Evolutionary conservation across 2,888 invertebrate species (phyloP), one percentile per base, ranked within the genome.

Genomic region (Caenorhabditis sp.): DNA sequence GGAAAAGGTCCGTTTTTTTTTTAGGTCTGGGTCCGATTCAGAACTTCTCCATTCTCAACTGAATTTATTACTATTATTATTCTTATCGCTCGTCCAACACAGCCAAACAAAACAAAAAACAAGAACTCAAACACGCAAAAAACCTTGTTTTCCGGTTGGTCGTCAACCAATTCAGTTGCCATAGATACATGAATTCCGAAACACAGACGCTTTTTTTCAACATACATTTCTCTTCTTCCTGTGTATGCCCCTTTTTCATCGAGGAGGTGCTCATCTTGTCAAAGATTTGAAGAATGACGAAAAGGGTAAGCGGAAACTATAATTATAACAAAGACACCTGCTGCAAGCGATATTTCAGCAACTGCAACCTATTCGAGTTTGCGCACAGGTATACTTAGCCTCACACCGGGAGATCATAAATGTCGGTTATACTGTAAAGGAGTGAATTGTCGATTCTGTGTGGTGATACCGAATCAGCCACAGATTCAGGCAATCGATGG

Each of bases 341-440:
- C 17, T 23, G 12, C 12, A 21, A 23, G 6, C 1, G 24, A 26
- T 17, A 5, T 73, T 78, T 49, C 67, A 80, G 81, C 80, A 4
- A 72, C 68, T 21, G 77, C 81, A 2, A 77, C 80, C 10, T 81
- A 81, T 63, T 81, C 81, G 0, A 19, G 65, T 10, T 36, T 80
- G 8, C 73, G 80, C 24, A 80, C 81, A 19, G 77, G 72, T 8
- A 74, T 81, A 53, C 69, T 81, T 17, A 73, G 67, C 37, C 49
- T 77, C n/a, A 80, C 79, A 0, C 79, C 79, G 17, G 79, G 76
- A 10, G 79, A 80, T 51, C 64, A 62, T n/a, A 78, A 81, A 66
- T 81, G 81, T 67, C 70, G 70, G 5, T 57, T 94, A 81, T 94
- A 94, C 89, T 94, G 94, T 88, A 93, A 94, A 0, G 94, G 94